Conservation (phyloP, 2,888 invertebrate genomes). For the Xestobium rufovillosum region DNA sequence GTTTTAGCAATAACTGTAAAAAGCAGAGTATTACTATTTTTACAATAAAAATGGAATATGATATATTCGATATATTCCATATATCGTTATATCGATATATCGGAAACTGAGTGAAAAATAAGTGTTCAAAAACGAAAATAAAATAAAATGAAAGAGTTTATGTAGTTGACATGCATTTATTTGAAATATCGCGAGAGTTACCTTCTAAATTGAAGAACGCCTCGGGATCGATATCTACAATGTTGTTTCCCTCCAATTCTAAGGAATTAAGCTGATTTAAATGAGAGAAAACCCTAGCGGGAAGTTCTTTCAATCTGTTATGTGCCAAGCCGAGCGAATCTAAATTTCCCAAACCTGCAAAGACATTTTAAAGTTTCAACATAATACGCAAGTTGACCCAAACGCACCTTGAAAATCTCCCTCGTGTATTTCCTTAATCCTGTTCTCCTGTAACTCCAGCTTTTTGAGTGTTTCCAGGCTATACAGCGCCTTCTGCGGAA, state of each 20-base stretch:
- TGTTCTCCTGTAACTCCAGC: constrained; percentile 82
- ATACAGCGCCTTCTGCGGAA: constrained; percentile 76
- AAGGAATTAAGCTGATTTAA: constrained; percentile 74
- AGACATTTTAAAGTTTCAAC: too few species aligned
- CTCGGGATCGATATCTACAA: constrained; percentile 71
- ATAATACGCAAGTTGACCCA: too few species aligned
- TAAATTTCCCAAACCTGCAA: constrained; percentile 66
- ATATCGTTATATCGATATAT: too few species aligned
- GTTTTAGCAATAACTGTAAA: too few species aligned
- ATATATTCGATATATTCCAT: too few species aligned
- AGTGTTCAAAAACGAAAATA: too few species aligned
- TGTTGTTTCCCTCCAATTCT: constrained; percentile 81
- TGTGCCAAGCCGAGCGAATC: constrained; percentile 81
- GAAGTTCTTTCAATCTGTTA: constrained; percentile 72
- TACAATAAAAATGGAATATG: too few species aligned
- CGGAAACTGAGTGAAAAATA: too few species aligned
- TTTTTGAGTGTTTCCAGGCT: constrained; percentile 74
- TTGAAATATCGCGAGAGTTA: too few species aligned
- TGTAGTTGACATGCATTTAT: too few species aligned
- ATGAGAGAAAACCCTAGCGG: constrained; percentile 75
- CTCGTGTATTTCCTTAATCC: constrained; percentile 66
- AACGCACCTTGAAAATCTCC: constrained; percentile 77
- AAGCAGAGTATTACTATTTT: too few species aligned
- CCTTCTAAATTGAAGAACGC: constrained; percentile 86
- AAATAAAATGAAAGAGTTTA: too few species aligned